Evolutionary conservation across 2,113 vertebrate genomes (phyloP), one percentile per base, ranked within the genome.

Genomic region (Marmota flaviventris): DNA sequence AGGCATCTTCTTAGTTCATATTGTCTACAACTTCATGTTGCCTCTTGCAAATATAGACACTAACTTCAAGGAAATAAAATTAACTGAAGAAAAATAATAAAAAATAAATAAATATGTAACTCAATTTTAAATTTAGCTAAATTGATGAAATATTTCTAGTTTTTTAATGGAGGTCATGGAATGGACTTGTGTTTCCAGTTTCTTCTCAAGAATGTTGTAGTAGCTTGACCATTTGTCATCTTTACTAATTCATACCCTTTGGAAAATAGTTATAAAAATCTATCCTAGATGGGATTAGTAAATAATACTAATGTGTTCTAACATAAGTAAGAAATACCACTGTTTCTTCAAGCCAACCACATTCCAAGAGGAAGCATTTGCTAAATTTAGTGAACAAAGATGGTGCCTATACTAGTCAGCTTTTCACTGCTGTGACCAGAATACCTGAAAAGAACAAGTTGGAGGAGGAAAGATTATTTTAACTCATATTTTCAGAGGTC

Each of bases 31-130:
- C 17, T 78, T 81, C 8, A 88, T 37, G 2, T 63, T 96, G 25
- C 1, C 24, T 58, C 22, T 56, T 78, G 85, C 79, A 79, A 92
- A 51, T 56, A 42, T 67, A 45, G 12, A 39, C 51, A 77, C 11
- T 75, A 90, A 58, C 79, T 95, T 78, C 42, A 14, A 93, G n/a
- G 16, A 88, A 83, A 78, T 78, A 84, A 90, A 86, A 63, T 42
- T 58, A 91, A 85, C 8, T 72, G 39, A 51, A 85, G 70, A 67
- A 53, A 89, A 76, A 48, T 51, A 4, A 63, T 42, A 83, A 34
- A 91, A 70, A 39, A 58, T 27, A 92, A 65, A 88, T 16, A 85
- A 89, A 84, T 91, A 61, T 32, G 20, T 84, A 92, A 29, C 29
- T 1, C 11, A 51, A 11, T 17, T 37, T 51, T 13, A 29, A 58